Base-by-base conservation (phyloP, 2,113 vertebrate species). In the Alaudala cheleensis region DNA sequence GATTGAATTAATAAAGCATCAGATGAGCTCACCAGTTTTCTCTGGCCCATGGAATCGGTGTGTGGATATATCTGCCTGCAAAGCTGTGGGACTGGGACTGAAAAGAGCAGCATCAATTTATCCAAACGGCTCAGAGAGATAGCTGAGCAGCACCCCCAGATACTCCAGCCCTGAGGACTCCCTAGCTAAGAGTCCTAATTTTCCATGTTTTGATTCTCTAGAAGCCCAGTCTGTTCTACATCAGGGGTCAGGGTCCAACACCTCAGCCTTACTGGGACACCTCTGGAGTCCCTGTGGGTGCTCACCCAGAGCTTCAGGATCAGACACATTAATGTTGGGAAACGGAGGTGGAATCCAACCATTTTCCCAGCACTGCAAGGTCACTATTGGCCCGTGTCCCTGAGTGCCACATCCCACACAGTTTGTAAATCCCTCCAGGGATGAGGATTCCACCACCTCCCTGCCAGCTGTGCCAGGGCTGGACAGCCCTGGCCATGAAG, bases 401-500 rank as follows among this genome's bases (percentile, higher is more conserved):
- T 50, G 28, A 3, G 31, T 12, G 40, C 15, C 47, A 54, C 56
- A 39, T 17, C 23, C 5, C 25, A 71, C 10, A 54, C 6, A 21
- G 23, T 4, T 37, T 17, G 10, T 23, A 42, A 42, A 33, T 3
- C 21, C 20, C 12, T 42, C 21, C 29, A 23, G 34, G 14, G 25
- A 2, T 10, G 9, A 10, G 16, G 3, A 49, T 14, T 53, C 66
- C 31, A 24, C 10, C 10, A 9, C 23, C 4, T 6, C 29, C 56
- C n/a, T 29, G 56, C 20, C 47, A 64, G 42, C 49, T 56, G 11
- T 40, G n/a, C 5, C 49, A 80, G 34, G 29, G 13, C 40, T 12
- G 4, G n/a, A 21, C 10, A 6, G 0, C 3, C 4, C 10, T 29
- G 56, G 17, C 19, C 5, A 1, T 3, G 47, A 9, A 28, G 23